Evolutionary conservation across 2,113 vertebrate genomes (phyloP), one percentile per base, ranked within the genome.

Genomic region (Nycticorax nycticorax): DNA sequence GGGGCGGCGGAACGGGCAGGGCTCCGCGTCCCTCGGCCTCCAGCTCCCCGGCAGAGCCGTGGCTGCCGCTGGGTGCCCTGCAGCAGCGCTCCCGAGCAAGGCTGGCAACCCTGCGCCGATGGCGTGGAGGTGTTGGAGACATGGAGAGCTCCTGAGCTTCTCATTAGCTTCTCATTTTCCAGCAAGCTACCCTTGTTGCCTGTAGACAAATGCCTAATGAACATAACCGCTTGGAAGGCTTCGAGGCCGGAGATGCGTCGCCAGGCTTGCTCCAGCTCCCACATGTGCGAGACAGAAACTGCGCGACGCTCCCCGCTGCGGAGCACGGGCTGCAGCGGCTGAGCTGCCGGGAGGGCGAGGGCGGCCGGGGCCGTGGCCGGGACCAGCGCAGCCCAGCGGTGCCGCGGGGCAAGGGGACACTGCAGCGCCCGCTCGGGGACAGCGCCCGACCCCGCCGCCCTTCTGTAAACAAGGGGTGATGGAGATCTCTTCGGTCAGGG

Each of bases 71-170:
- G n/a, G 24, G 20, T 1, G 1, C 20, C 5, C 9, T 0, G 26
- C 19, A 62, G 33, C 67, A 18, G 47, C 1, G 0, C 6, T 52
- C 28, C 63, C 0, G 1, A 15, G 37, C 47, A 7, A 18, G 8
- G 50, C 48, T 26, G 43, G 8, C 0, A 0, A 6, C 30, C 13
- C 41, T 16, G 62, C 1, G 0, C 41, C 2, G 1, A 0, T 1
- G 14, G n/a, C 0, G 0, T 5, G 41, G 37, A 22, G 5, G 2
- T 4, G 39, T 0, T 17, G 20, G 72, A 15, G n/a, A 8, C 8
- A 0, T 0, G 3, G 23, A 21, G 17, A n/a, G 8, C 52, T 23
- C 68, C n/a, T 6, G 19, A 2, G 39, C 24, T 41, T 1, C 64
- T 66, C 12, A 0, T 17, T 2, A 12, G 17, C 60, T 50, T 18